Evolutionary conservation across 1,140 invertebrate genomes (phyloP).

Genomic region (Diplogasteroides magnus): DNA sequence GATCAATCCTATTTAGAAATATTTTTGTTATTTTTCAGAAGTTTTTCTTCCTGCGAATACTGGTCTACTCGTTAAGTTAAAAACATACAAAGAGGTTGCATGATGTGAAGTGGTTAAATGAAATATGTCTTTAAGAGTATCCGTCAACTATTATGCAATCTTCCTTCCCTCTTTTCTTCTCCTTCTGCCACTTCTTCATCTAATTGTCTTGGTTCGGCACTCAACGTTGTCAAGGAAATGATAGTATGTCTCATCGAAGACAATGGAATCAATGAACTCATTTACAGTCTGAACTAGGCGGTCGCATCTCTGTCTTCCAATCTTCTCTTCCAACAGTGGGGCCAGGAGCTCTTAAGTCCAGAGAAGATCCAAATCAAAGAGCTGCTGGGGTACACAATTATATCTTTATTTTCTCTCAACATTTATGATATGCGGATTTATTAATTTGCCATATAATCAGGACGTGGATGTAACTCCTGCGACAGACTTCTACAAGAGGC

Average conservation of each 20-base stretch:
- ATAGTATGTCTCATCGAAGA: slow-evolving; percentile 64
- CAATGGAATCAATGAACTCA: slow-evolving; percentile 4
- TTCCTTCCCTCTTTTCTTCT: slow-evolving; percentile 71
- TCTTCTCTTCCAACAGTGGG: slow-evolving; percentile 82
- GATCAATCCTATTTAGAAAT: slow-evolving; percentile 26
- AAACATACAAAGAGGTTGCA: slow-evolving; percentile 68
- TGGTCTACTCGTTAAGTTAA: slow-evolving; percentile 83
- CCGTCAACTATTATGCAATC: slow-evolving; percentile 71
- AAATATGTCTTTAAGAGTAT: slow-evolving; percentile 63
- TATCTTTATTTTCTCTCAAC: not conserved
- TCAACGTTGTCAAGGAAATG: slow-evolving; percentile 85
- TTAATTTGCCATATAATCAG: slow-evolving; percentile 19
- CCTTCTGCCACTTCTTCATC: slow-evolving; percentile 67
- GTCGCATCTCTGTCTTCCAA: slow-evolving; percentile 88
- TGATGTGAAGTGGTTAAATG: not conserved
- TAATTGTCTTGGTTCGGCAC: slow-evolving; percentile 80
- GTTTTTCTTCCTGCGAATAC: slow-evolving; percentile 67
- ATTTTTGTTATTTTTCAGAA: slow-evolving; percentile 56
- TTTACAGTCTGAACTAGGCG: slow-evolving; percentile 77
- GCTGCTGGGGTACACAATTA: slow-evolving; percentile 65
- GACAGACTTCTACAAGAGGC: slow-evolving; percentile 95
- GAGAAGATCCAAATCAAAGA: slow-evolving; percentile 79
- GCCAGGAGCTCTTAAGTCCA: slow-evolving; percentile 74
- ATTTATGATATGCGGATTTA: not conserved
- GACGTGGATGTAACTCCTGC: slow-evolving; percentile 71